These are phyloP conservation scores for Rhegmatorhina hoffmannsi DNA, from an alignment of 2,113 vertebrate genomes.

Conservation along the genomic window DNA sequence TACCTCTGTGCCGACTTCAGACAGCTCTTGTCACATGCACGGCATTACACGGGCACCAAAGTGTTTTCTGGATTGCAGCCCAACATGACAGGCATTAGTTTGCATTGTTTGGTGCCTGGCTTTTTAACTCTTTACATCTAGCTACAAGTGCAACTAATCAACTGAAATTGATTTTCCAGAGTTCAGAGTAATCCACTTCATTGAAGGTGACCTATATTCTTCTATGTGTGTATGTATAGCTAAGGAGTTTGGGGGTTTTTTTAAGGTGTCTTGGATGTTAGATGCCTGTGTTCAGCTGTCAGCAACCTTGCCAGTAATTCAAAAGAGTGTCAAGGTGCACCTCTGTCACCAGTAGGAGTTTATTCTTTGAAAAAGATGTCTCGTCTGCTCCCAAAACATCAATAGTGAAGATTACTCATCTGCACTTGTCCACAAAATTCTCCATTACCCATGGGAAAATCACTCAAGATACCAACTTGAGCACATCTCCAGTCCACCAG, in stretches of 20 bases:
- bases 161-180: neutral
- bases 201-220: neutral
- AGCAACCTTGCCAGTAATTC: neutral
- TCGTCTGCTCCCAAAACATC: neutral
- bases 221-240: neutral
- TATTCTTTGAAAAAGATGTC: neutral
- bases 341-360: neutral
- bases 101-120: neutral
- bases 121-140: constrained; percentile 31
- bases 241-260: rapidly evolving
- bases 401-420: neutral
- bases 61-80: neutral
- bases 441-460: neutral
- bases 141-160: neutral
- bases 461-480: neutral
- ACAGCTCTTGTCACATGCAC: neutral
- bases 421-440: neutral
- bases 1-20: neutral
- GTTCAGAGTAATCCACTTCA: neutral
- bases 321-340: neutral
- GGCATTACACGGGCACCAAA: neutral
- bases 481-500: neutral
- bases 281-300: neutral
- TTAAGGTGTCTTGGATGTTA: neutral
- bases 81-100: rapidly evolving